phyloP scores from a whole-genome alignment of 2,888 invertebrate species.

The Mechanitis mazaeus region DNA sequence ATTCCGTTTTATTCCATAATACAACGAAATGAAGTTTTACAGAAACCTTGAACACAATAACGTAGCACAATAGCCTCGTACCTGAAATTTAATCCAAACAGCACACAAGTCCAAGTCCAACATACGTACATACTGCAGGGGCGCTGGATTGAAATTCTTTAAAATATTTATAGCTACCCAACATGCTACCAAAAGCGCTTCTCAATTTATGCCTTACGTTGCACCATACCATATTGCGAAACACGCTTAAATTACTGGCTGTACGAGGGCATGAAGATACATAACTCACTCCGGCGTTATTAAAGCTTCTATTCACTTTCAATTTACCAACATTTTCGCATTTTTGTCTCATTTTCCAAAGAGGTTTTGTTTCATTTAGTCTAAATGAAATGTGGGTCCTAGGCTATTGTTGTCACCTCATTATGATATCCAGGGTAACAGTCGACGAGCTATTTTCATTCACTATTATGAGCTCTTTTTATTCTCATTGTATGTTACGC shows the following conservation, averaged over 20 bases:
- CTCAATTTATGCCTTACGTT: constrained; percentile 29
- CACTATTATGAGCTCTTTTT: constrained; percentile 65
- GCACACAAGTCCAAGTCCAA: constrained; percentile 3
- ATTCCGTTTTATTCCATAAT: background rate
- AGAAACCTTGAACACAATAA: constrained; percentile 1
- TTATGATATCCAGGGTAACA: constrained; percentile 62
- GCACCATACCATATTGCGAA: constrained; percentile 29
- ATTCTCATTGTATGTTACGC: constrained; percentile 64
- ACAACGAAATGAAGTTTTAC: background rate
- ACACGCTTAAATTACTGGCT: constrained; percentile 30
- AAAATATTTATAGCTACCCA: constrained; percentile 27
- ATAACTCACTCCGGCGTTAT: constrained; percentile 32
- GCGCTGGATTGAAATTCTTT: constrained; percentile 26
- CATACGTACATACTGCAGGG: constrained; percentile 10
- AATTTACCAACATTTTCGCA: constrained; percentile 58
- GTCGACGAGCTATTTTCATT: constrained; percentile 71
- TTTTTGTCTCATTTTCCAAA: constrained; percentile 56
- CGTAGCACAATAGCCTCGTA: background rate
- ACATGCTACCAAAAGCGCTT: constrained; percentile 28
- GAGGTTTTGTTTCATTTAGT: constrained; percentile 66
- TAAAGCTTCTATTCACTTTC: constrained; percentile 40
- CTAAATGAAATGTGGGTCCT: constrained; percentile 61
- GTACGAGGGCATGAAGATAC: constrained; percentile 26
- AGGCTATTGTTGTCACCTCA: constrained; percentile 61
- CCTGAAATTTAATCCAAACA: constrained; percentile 17